These are phyloP conservation scores for Cordilura impudica DNA, from an alignment of 2,888 invertebrate species.

Conservation along the genomic window DNA sequence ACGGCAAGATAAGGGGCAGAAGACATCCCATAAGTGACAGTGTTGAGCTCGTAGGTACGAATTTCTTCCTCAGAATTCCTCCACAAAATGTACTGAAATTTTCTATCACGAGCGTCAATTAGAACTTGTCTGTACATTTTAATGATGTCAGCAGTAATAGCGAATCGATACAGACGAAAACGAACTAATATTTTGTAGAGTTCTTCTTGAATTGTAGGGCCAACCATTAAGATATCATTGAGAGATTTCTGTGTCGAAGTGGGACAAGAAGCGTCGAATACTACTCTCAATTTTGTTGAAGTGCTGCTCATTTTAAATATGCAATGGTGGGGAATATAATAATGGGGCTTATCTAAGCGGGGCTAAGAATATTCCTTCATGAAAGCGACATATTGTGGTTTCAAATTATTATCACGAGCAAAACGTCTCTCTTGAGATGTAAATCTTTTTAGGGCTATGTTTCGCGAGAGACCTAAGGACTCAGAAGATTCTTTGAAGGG, in stretches of 20 bases:
- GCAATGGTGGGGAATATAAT: too few species aligned
- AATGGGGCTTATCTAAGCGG: conserved; percentile 68
- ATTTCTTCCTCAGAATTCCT: neutral
- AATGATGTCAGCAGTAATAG: conserved; percentile 49
- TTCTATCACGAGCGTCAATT: neutral
- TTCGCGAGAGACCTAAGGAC: conserved; percentile 43
- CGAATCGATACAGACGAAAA: conserved; percentile 51
- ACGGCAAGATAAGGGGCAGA: conserved; percentile 26
- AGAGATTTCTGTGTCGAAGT: too few species aligned
- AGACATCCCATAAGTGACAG: conserved; percentile 4
- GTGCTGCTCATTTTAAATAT: too few species aligned
- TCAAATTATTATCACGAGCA: conserved; percentile 26
- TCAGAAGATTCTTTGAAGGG: conserved; percentile 48
- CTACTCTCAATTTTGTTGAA: too few species aligned
- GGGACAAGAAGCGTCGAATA: too few species aligned
- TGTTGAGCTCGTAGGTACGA: neutral
- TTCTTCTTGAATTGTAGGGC: conserved; percentile 57
- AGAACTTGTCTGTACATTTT: conserved; percentile 5
- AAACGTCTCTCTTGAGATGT: conserved; percentile 47
- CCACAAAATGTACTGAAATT: neutral
- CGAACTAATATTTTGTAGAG: conserved; percentile 33
- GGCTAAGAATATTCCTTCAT: conserved; percentile 75
- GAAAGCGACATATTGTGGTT: conserved; percentile 51
- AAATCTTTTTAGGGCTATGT: conserved; percentile 48
- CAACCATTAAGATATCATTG: conserved; percentile 55